Evolutionary conservation across 2,113 vertebrate genomes (phyloP).

Genomic region (Halcyon senegalensis): DNA sequence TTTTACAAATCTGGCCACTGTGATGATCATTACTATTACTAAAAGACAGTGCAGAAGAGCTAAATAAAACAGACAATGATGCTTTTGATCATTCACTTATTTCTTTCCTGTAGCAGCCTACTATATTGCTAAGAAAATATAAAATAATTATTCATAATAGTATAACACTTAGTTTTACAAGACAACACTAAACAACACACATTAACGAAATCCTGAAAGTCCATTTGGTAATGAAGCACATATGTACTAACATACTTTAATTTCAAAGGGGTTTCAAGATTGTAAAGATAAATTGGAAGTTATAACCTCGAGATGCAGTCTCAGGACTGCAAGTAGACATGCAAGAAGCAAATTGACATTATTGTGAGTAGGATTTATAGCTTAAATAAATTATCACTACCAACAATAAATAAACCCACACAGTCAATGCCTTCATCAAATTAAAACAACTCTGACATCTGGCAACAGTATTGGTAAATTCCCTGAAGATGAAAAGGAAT

Average conservation of each 20-base stretch:
- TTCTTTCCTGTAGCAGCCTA: background rate
- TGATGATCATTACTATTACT: background rate
- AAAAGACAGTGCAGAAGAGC: background rate
- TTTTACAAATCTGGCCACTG: background rate
- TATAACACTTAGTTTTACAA: constrained; percentile 20
- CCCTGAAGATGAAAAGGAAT: background rate
- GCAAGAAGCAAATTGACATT: background rate
- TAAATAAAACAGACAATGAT: background rate
- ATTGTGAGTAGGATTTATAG: background rate
- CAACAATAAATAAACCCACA: background rate
- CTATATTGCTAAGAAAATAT: background rate
- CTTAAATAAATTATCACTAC: background rate
- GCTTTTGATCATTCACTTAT: background rate
- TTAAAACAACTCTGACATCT: background rate
- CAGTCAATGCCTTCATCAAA: background rate
- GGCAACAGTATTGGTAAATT: background rate
- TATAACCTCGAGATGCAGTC: background rate
- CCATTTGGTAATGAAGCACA: constrained; percentile 23
- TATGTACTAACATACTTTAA: constrained; percentile 11
- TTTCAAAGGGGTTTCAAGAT: background rate
- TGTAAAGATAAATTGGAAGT: background rate
- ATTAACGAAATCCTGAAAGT: constrained; percentile 45
- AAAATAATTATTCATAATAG: background rate
- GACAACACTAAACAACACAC: background rate
- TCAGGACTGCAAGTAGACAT: background rate